Base-by-base conservation (phyloP, 2,888 invertebrate genomes). In the Plusia festucae region DNA sequence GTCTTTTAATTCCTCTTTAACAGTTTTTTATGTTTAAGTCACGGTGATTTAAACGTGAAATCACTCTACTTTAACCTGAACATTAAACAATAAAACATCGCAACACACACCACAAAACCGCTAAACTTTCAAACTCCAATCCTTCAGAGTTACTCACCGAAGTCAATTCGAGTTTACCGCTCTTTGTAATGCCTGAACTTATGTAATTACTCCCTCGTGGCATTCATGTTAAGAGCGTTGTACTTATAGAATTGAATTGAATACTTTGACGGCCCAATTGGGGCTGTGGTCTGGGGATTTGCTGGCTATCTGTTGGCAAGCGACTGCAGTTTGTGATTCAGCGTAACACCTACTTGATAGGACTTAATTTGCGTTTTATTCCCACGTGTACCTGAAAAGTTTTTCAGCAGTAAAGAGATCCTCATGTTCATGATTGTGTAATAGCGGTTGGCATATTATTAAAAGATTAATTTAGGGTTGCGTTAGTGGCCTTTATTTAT, bases 131-230 rank as follows among this genome's bases (percentile, higher is more conserved):
- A 52, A 18, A 68, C 20, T 68, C 49, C 49, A 73, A 56, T 68
- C 40, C 20, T 55, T 54, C 27, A 30, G 49, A 32, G 40, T 40
- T n/a, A 16, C 27, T 61, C 53, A 53, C 18, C 9, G 49, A 61
- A 70, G 56, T 57, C 74, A 56, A 69, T 70, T 54, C 46, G 27
- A 65, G 54, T 75, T 58, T 20, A 9, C 54, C 27, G 53, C 40
- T 54, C 46, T 20, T 34, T 16, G 61, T 68, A 66, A 61, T 32
- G 30, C 52, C 54, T 20, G 34, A 56, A 60, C 61, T 71, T 62
- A 44, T 24, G 60, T 62, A 77, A 75, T 75, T 73, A 68, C 57
- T 68, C 65, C 68, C 68, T 54, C 60, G 51, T 73, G 62, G 51
- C 46, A 32, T 56, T 18, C 46, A 49, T 27, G 24, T 49, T 7